These are phyloP conservation scores for Vannuccia rotundouncinata DNA, from an alignment of 2,888 invertebrate species.

Conservation along the genomic window DNA sequence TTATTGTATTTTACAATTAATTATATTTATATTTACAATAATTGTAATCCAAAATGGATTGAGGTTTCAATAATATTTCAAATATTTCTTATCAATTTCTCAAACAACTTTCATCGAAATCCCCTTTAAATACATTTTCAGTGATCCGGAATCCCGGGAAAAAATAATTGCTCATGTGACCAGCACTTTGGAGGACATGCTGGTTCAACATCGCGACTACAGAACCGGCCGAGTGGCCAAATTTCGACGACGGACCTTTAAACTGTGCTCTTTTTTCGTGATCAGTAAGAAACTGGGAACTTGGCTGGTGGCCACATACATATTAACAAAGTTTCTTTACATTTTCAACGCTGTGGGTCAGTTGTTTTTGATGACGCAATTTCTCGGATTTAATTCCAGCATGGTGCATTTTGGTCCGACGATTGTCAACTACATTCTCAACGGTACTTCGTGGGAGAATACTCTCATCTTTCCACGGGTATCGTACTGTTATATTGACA, in stretches of 20 bases:
- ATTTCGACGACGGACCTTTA: neutral
- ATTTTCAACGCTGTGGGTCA: slow-evolving; percentile 38
- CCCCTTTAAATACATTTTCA: no score
- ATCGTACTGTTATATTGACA: slow-evolving; percentile 8
- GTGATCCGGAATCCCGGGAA: neutral
- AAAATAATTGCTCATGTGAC: neutral
- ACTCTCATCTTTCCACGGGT: slow-evolving; percentile 38
- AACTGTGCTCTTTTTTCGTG: neutral
- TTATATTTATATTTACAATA: no score
- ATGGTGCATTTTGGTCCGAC: slow-evolving; percentile 4
- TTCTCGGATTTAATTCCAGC: slow-evolving; percentile 34
- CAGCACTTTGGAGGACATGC: neutral
- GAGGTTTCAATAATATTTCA: no score
- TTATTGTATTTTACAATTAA: no score
- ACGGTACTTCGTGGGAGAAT: slow-evolving; percentile 34
- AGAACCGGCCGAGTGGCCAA: neutral
- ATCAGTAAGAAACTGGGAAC: slow-evolving; percentile 31
- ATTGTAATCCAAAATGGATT: no score
- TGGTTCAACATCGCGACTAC: slow-evolving; percentile 7
- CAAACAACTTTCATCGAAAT: no score
- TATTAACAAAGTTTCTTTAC: slow-evolving; percentile 40
- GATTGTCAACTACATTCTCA: neutral
- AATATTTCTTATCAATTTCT: no score
- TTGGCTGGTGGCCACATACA: slow-evolving; percentile 28
- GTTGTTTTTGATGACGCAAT: slow-evolving; percentile 38